phyloP scores from a whole-genome alignment of 2,888 invertebrate species.

The Volucella bombylans region DNA sequence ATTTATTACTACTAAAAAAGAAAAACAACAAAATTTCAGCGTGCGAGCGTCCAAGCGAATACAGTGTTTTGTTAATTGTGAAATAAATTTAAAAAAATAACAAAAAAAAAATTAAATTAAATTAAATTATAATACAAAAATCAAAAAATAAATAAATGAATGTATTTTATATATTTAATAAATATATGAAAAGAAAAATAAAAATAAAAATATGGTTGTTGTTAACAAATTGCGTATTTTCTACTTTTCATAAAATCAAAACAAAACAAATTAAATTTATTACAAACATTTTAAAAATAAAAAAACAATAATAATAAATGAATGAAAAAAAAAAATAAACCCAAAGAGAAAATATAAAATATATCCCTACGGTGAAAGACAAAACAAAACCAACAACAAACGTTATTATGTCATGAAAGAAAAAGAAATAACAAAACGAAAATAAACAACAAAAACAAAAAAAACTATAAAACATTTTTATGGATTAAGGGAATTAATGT shows the following conservation, averaged over 20 bases:
- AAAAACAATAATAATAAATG: background rate
- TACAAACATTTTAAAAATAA: conserved; percentile 42
- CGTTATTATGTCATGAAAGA: conserved; percentile 77
- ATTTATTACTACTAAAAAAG: conserved; percentile 50
- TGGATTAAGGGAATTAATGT: conserved; percentile 73
- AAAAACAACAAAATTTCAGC: conserved; percentile 54
- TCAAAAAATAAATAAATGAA: conserved; percentile 35
- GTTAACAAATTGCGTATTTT: conserved; percentile 74
- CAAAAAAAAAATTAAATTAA: conserved; percentile 37
- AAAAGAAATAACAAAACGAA: conserved; percentile 38
- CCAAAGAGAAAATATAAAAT: conserved; percentile 24
- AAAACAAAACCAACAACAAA: conserved; percentile 26
- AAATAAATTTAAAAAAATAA: conserved; percentile 19
- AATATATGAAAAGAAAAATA: conserved; percentile 45
- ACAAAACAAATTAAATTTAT: conserved; percentile 58
- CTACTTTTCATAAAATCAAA: conserved; percentile 70
- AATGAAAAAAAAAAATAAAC: conserved; percentile 20
- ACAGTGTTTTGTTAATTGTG: conserved; percentile 66
- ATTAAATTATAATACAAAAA: background rate
- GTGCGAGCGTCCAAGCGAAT: conserved; percentile 71
- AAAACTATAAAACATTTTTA: conserved; percentile 52
- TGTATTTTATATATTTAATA: conserved; percentile 71
- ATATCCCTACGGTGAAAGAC: conserved; percentile 73
- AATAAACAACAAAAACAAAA: conserved; percentile 28
- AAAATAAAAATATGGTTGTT: conserved; percentile 68